A percentile compares a stretch with the other conserved stretches of the same genome.
Evolutionary conservation across 2,888 invertebrate genomes (phyloP).

Genomic region (Lycocerus yunnanus): DNA sequence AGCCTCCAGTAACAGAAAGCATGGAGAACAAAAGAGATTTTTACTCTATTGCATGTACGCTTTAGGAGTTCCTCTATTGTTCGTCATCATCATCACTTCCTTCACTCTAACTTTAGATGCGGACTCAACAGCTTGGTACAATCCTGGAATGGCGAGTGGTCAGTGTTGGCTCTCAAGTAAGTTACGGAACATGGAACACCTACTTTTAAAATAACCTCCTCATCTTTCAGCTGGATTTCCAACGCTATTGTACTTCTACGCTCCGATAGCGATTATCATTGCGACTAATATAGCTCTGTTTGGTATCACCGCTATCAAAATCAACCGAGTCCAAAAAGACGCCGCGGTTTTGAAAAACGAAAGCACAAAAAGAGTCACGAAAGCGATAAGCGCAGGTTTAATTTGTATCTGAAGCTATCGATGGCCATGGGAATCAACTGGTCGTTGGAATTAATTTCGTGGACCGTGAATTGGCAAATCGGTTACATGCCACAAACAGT

Average conservation of each 20-base stretch:
- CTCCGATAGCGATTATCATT: conserved; percentile 68
- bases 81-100: conserved; percentile 11
- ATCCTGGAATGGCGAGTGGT: conserved; percentile 62
- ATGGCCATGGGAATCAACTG: conserved; percentile 88
- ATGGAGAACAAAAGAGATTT: conserved; percentile 28
- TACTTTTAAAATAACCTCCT: too few relatives aligned
- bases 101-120: neutral
- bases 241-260: conserved; percentile 70
- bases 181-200: too few relatives aligned
- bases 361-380: neutral
- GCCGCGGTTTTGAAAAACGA: conserved; percentile 54
- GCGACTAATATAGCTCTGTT: conserved; percentile 69
- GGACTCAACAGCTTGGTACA: conserved; percentile 7
- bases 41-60: conserved; percentile 30
- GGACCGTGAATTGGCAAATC: conserved; percentile 56
- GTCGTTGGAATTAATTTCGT: conserved; percentile 78
- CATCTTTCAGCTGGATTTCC: conserved; percentile 61
- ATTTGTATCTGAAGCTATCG: conserved; percentile 78
- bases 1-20: conserved; percentile 15
- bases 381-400: conserved; percentile 62
- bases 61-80: conserved; percentile 30
- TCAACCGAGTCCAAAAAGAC: conserved; percentile 68
- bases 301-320: conserved; percentile 69
- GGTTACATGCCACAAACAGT: conserved; percentile 53
- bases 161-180: conserved; percentile 67